phyloP scores from a whole-genome alignment of 2,113 vertebrate genomes.

The Hemiprocne comata region DNA sequence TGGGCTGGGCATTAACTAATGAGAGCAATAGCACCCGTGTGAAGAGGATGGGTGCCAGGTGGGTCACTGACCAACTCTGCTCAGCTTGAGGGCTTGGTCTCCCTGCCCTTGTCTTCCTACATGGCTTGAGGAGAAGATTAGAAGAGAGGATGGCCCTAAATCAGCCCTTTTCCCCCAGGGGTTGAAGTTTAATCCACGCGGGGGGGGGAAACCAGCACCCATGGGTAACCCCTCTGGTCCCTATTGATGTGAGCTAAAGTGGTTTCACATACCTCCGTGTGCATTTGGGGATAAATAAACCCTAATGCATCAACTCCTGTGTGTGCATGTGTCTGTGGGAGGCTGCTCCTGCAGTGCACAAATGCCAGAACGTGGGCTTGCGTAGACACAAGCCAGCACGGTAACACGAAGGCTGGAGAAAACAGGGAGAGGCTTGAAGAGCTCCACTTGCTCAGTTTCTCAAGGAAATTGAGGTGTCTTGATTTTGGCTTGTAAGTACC shows the following conservation, averaged over 20 bases:
- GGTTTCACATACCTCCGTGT: background rate
- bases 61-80: rapidly evolving
- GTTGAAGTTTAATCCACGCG: background rate
- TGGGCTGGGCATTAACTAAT: background rate
- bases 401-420: background rate
- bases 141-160: background rate
- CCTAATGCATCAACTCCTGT: rapidly evolving
- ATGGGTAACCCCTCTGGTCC: background rate
- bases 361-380: background rate
- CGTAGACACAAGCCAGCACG: background rate
- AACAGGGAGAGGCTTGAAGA: background rate
- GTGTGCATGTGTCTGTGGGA: background rate
- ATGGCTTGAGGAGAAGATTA: background rate
- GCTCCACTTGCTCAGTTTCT: background rate
- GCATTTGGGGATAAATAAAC: background rate
- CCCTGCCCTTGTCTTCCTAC: background rate
- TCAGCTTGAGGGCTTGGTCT: rapidly evolving
- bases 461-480: background rate
- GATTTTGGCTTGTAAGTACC: background rate
- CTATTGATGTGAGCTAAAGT: background rate
- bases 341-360: background rate
- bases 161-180: background rate
- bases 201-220: background rate
- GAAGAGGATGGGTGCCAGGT: background rate
- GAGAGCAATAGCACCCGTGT: background rate